Base-by-base conservation (phyloP, 2,113 vertebrate genomes). In the Vidua chalybeata region DNA sequence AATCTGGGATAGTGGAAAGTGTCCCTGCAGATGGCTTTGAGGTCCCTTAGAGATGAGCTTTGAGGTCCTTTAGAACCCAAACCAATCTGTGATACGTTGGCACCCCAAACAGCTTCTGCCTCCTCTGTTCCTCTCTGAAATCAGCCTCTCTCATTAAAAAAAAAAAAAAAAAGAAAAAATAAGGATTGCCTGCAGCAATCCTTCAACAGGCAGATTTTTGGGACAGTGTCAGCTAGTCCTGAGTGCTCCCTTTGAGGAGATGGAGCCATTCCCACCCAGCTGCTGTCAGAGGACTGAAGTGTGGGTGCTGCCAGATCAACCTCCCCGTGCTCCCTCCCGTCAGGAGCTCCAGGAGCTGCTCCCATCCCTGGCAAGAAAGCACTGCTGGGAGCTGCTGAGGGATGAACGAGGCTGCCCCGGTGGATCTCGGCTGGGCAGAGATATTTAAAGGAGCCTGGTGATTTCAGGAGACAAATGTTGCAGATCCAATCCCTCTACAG, bases 1-100 rank as follows among this genome's bases (percentile, higher is more conserved):
- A 21, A 0, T 11, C 59, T 81, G 52, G 33, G 20, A 33, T 0
- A 13, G 11, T 59, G 54, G 13, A 21, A 61, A 5, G 6, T 59
- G 87, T 67, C 39, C 33, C 52, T 67, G 61, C 18, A 21, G 45
- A 21, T 46, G 28, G 2, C 27, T 52, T 45, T 33, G 14, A n/a
- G 11, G 9, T 39, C 20, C 10, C 6, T 68, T 61, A 9, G 6
- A 21, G 45, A 21, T 46, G 28, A 59, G 2, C 27, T 52, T 45
- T 33, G 14, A n/a, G 11, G 9, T 39, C 20, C 11, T 6, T 68
- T 61, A 9, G 6, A 46, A 22, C 30, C 33, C 62, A 61, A 59
- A 27, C 33, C 27, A n/a, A 8, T 46, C 54, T 48, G 5, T 39
- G 61, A 14, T 24, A 8, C 1, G 4, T 0, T 71, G 17, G 31